A percentile compares a stretch with the other conserved stretches of the same genome.
These are phyloP conservation scores for Gambusia affinis DNA, from an alignment of 2,113 vertebrate species.

Conservation along the genomic window DNA sequence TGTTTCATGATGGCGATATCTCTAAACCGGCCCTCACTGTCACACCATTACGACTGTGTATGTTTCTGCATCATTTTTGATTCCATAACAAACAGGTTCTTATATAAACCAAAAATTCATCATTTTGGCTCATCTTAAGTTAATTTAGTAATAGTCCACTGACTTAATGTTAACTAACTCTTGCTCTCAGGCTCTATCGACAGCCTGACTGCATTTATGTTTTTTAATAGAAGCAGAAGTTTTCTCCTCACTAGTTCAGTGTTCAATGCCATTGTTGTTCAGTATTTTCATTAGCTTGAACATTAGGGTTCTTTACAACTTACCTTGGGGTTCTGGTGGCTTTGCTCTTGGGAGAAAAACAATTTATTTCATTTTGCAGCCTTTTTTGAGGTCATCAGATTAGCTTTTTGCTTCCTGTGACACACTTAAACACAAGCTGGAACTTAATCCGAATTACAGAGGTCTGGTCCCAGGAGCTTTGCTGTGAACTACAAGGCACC, in stretches of 20 bases:
- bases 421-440: neutral
- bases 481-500: neutral
- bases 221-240: neutral
- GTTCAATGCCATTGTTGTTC: too few species aligned
- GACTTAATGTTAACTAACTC: too few species aligned
- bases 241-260: neutral
- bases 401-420: neutral
- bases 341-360: neutral
- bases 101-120: too few species aligned
- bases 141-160: neutral
- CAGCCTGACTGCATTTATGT: neutral
- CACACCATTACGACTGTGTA: too few species aligned
- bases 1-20: too few species aligned
- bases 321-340: neutral
- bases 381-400: neutral
- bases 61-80: too few species aligned
- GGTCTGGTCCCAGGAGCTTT: neutral
- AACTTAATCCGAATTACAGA: neutral
- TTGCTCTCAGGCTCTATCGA: neutral
- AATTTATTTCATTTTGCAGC: neutral
- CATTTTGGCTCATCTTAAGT: too few species aligned
- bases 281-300: neutral
- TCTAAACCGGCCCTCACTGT: too few species aligned
- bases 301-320: neutral
- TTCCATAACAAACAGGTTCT: too few species aligned